A percentile compares a stretch with the other conserved stretches of the same genome.
Conservation (phyloP, 2,797 vertebrate genomes). For the Pelobates cultripes region DNA sequence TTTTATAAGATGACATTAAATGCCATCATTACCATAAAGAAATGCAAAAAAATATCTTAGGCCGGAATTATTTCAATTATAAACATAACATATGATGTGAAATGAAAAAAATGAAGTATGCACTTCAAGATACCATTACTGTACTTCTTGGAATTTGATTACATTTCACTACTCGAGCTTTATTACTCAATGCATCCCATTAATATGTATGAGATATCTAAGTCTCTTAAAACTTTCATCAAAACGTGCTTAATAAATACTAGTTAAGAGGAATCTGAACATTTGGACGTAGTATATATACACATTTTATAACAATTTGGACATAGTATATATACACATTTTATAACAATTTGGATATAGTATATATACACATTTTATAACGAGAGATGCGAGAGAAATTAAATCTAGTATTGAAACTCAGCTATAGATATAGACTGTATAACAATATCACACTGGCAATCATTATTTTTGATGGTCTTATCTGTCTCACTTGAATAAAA, state of each 20-base stretch:
- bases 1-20: constrained; percentile 16
- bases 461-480: no score
- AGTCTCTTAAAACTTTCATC: constrained; percentile 21
- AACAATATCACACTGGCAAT: no score
- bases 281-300: no score
- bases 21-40: constrained; percentile 33
- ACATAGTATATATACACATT: no score
- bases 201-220: constrained; percentile 39
- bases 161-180: constrained; percentile 23
- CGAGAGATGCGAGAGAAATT: no score
- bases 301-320: no score
- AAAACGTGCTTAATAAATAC: constrained; percentile 21
- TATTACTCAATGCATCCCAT: constrained; percentile 4
- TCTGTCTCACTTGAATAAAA: no score
- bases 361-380: no score
- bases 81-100: constrained; percentile 24
- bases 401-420: no score
- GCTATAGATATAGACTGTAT: no score
- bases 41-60: constrained; percentile 2
- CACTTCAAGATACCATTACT: constrained; percentile 28
- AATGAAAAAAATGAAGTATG: constrained; percentile 17
- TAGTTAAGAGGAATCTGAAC: neutral
- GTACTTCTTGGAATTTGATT: constrained; percentile 34
- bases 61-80: constrained; percentile 46
- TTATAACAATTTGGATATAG: no score